These are phyloP conservation scores for Thalassophryne amazonica DNA, from an alignment of 2,797 vertebrate species.

Conservation along the genomic window DNA sequence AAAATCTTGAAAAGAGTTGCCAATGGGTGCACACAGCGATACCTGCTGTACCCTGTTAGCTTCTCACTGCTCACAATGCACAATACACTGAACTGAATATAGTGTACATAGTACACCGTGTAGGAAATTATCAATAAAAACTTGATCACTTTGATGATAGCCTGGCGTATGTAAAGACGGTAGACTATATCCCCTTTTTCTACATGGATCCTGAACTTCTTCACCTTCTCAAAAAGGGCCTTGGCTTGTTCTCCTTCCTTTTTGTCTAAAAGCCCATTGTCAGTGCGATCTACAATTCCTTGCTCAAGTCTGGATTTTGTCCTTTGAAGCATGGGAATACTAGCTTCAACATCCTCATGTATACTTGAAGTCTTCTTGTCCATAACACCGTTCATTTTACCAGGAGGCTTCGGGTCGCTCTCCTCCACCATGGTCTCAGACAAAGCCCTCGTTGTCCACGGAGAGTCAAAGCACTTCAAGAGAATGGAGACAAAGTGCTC, in stretches of 20 bases:
- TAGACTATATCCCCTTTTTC: slow-evolving; percentile 98
- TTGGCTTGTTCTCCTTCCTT: slow-evolving; percentile 99
- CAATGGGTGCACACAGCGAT: slow-evolving; percentile 92
- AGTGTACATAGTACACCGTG: slow-evolving; percentile 89
- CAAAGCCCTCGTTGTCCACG: slow-evolving; percentile 94
- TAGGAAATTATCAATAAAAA: slow-evolving; percentile 95
- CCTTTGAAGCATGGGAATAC: slow-evolving; percentile 94
- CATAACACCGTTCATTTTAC: slow-evolving; percentile 91
- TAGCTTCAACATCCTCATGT: slow-evolving; percentile 96
- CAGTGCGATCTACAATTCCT: slow-evolving; percentile 93
- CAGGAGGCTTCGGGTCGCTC: slow-evolving; percentile 89
- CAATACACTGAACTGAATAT: slow-evolving; percentile 88
- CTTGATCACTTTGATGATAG: slow-evolving; percentile 97
- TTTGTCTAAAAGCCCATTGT: slow-evolving; percentile 95
- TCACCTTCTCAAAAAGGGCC: slow-evolving; percentile 97
- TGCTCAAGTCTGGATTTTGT: slow-evolving; percentile 94
- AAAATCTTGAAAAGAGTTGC: slow-evolving; percentile 97
- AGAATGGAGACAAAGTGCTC: slow-evolving; percentile 98
- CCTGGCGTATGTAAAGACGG: slow-evolving; percentile 93
- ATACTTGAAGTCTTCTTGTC: slow-evolving; percentile 90
- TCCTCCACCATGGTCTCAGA: slow-evolving; percentile 98
- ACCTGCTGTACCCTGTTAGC: slow-evolving; percentile 91
- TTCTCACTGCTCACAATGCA: slow-evolving; percentile 91
- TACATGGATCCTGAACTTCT: slow-evolving; percentile 95
- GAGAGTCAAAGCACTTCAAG: slow-evolving; percentile 97